Evolutionary conservation across 2,888 invertebrate species (phyloP).

Genomic region (Operophtera brumata): DNA sequence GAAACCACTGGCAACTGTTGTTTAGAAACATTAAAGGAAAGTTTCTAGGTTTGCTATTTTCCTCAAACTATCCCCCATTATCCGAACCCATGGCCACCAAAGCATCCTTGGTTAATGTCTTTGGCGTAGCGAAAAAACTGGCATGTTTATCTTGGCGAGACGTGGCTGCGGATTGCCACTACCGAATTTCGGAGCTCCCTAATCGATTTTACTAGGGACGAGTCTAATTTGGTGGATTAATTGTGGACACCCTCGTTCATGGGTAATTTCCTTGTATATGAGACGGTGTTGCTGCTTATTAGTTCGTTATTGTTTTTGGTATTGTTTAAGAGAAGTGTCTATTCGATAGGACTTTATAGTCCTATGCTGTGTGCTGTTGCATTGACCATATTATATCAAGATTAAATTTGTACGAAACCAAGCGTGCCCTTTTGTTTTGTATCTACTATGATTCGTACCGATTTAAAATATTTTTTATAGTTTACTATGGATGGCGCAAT

Average conservation of each 20-base stretch:
- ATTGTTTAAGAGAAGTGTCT: background rate
- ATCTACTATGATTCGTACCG: too few relatives aligned
- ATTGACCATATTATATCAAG: too few relatives aligned
- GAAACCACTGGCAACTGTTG: too few relatives aligned
- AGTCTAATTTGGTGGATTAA: constrained; percentile 78
- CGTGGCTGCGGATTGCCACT: constrained; percentile 66
- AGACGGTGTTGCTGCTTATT: constrained; percentile 45
- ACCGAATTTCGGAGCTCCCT: constrained; percentile 54
- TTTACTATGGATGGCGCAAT: too few relatives aligned
- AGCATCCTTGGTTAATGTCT: constrained; percentile 80
- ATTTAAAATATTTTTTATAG: too few relatives aligned
- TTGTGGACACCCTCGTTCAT: constrained; percentile 74
- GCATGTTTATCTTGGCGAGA: constrained; percentile 78
- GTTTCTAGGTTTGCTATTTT: constrained; percentile 3
- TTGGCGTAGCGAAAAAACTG: constrained; percentile 73
- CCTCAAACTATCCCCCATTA: constrained; percentile 29
- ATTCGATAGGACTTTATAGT: too few relatives aligned
- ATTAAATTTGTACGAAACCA: too few relatives aligned
- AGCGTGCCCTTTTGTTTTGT: too few relatives aligned
- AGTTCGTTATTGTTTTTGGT: constrained; percentile 30
- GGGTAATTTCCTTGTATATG: constrained; percentile 74
- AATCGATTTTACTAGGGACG: constrained; percentile 77
- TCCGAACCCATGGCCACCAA: constrained; percentile 43
- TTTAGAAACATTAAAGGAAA: background rate
- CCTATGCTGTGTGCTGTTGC: too few relatives aligned